Conservation (phyloP, 53 echinoderm and acorn worm species). For the Echinometra lucunter region DNA sequence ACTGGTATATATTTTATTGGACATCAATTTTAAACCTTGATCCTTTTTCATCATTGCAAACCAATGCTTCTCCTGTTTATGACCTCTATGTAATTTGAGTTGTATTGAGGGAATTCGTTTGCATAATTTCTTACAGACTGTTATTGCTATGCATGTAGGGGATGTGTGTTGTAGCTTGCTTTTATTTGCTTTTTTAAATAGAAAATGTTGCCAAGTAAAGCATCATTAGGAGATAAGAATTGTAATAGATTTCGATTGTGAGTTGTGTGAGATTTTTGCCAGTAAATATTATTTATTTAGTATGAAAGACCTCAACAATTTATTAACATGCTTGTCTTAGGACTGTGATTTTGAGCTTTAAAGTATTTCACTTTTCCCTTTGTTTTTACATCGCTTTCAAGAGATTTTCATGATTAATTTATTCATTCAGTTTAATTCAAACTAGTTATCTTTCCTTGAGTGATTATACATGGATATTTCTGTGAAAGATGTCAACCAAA, state of each 20-base stretch:
- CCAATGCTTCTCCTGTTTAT: neutral
- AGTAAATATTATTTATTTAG: neutral
- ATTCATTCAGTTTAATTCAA: neutral
- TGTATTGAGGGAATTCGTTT: neutral
- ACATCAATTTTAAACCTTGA: neutral
- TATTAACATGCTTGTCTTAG: neutral
- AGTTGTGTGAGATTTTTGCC: neutral
- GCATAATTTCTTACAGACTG: neutral
- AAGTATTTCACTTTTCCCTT: neutral
- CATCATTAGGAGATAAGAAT: neutral
- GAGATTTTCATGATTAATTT: neutral
- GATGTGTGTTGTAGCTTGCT: neutral
- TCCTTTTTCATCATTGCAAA: neutral
- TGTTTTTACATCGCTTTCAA: neutral
- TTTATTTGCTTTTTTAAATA: neutral
- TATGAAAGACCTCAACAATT: neutral
- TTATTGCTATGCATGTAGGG: neutral
- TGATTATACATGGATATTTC: neutral
- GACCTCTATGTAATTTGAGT: neutral
- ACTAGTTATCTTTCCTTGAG: neutral
- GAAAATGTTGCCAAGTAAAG: neutral
- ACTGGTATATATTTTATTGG: neutral
- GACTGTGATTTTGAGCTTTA: neutral
- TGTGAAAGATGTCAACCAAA: neutral
- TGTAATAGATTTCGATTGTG: neutral